phyloP scores from a whole-genome alignment of 2,113 vertebrate species.

The Amphiprion percula region DNA sequence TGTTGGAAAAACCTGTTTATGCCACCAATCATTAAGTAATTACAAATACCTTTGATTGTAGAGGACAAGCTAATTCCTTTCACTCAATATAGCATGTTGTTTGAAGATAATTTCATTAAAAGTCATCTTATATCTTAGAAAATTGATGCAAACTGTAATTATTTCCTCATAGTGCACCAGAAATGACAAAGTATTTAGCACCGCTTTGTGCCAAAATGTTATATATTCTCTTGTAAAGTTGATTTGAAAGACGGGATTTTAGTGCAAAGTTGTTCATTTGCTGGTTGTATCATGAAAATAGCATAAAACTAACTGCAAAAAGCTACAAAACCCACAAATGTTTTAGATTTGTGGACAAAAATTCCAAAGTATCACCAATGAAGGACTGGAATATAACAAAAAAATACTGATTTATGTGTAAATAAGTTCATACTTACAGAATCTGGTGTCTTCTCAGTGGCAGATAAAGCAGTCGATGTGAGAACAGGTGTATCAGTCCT shows the following conservation, averaged over 20 bases:
- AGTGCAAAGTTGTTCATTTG: background rate
- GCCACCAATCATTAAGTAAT: too few relatives aligned
- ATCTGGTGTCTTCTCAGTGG: background rate
- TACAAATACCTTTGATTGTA: too few relatives aligned
- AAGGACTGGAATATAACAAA: background rate
- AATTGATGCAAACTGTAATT: too few relatives aligned
- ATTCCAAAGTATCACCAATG: background rate
- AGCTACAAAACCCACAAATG: background rate
- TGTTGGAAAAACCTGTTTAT: too few relatives aligned
- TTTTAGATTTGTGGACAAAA: too few relatives aligned
- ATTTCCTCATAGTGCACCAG: too few relatives aligned
- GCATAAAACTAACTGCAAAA: background rate
- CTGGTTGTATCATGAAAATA: background rate
- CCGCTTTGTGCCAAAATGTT: background rate
- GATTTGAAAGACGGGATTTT: background rate
- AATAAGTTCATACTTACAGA: constrained; percentile 48
- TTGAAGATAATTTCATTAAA: too few relatives aligned
- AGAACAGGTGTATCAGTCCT: background rate
- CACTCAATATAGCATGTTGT: too few relatives aligned
- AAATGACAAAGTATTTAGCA: too few relatives aligned
- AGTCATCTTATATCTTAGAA: too few relatives aligned
- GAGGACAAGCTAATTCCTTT: too few relatives aligned
- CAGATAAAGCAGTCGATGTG: background rate
- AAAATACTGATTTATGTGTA: background rate
- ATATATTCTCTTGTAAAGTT: background rate